Evolutionary conservation across 2,113 vertebrate species (phyloP).

Genomic region (Pomatorhinus ruficollis): DNA sequence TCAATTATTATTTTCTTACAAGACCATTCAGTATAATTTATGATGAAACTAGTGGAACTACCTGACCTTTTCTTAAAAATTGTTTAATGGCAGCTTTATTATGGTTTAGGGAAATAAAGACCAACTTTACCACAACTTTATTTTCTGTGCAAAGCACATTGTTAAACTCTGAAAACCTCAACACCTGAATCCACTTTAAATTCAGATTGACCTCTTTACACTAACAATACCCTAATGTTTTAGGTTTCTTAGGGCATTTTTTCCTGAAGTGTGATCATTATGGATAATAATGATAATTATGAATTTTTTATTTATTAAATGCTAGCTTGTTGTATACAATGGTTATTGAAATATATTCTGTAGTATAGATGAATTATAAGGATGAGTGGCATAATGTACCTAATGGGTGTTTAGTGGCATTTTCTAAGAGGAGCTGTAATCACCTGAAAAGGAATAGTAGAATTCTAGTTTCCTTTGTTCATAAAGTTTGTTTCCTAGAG

Average conservation of each 20-base stretch:
- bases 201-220: background rate
- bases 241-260: background rate
- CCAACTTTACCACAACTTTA: background rate
- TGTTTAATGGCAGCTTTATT: background rate
- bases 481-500: background rate
- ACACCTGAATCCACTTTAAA: background rate
- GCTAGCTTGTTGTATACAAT: background rate
- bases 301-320: background rate
- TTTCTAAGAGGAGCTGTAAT: background rate
- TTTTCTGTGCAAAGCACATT: background rate
- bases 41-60: background rate
- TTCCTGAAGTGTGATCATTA: background rate
- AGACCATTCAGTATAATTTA: background rate
- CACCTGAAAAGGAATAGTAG: background rate
- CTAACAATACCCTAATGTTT: background rate
- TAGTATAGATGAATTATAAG: background rate
- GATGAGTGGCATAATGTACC: background rate
- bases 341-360: background rate
- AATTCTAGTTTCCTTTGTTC: background rate
- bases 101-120: background rate
- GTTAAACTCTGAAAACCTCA: background rate
- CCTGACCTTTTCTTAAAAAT: background rate
- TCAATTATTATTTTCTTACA: background rate
- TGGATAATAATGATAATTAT: background rate
- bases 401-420: background rate